These are phyloP conservation scores for Coptotermes formosanus DNA, from an alignment of 1,140 invertebrate species.

Conservation along the genomic window DNA sequence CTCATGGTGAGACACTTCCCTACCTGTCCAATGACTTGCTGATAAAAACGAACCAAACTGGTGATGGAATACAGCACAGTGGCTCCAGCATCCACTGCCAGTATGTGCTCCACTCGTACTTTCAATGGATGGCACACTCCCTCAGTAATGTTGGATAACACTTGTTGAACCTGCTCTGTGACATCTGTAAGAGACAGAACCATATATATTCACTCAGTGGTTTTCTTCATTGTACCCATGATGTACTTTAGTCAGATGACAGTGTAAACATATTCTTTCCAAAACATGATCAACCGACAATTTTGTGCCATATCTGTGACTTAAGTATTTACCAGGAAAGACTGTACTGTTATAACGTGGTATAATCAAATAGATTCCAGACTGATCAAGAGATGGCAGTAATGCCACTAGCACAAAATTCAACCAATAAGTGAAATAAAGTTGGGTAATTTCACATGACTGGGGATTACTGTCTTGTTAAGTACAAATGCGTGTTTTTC, in stretches of 20 bases:
- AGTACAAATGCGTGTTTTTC: too few relatives aligned
- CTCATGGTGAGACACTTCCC: constrained; percentile 36
- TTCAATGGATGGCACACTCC: constrained; percentile 89
- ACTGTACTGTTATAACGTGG: too few relatives aligned
- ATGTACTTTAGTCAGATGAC: neutral
- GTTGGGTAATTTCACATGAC: too few relatives aligned
- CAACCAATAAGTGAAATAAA: too few relatives aligned
- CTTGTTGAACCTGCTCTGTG: constrained; percentile 65
- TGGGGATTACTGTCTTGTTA: too few relatives aligned
- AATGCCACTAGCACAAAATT: too few relatives aligned
- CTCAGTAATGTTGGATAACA: constrained; percentile 80
- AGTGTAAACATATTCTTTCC: neutral
- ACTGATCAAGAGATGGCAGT: too few relatives aligned
- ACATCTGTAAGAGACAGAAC: constrained; percentile 54
- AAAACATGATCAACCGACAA: too few relatives aligned
- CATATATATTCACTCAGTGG: neutral
- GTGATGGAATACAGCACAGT: constrained; percentile 82
- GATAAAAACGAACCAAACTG: constrained; percentile 86
- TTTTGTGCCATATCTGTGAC: too few relatives aligned
- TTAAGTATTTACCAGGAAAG: too few relatives aligned
- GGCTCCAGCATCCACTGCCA: constrained; percentile 77
- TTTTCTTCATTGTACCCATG: neutral
- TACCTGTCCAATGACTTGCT: constrained; percentile 69
- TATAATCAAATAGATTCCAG: too few relatives aligned
- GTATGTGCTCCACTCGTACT: constrained; percentile 87